phyloP scores from a whole-genome alignment of 2,797 vertebrate genomes.

The Aphelocoma californica region DNA sequence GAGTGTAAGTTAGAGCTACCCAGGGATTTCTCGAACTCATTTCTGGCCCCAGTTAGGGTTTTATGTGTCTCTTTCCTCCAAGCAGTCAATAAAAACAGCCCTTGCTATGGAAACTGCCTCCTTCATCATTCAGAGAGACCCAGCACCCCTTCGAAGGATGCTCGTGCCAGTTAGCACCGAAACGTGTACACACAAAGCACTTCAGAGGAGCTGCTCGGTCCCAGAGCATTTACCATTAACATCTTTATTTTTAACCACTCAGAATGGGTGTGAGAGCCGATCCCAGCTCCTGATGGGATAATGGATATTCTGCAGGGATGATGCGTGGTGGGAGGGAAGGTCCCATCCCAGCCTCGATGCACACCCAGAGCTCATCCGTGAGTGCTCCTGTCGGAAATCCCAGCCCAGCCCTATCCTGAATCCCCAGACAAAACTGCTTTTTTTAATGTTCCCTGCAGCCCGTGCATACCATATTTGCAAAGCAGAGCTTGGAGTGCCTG shows the following conservation, averaged over 20 bases:
- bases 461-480: background rate
- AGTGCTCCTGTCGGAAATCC: background rate
- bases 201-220: background rate
- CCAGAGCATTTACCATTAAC: background rate
- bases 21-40: slow-evolving; percentile 46
- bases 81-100: slow-evolving; percentile 64
- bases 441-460: background rate
- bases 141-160: background rate
- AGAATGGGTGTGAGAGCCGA: rapidly evolving
- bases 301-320: background rate
- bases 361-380: rapidly evolving
- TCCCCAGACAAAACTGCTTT: background rate
- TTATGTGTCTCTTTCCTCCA: slow-evolving; percentile 55
- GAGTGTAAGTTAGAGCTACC: slow-evolving; percentile 39
- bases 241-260: background rate
- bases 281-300: rapidly evolving
- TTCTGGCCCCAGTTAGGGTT: slow-evolving; percentile 48
- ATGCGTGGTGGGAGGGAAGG: background rate
- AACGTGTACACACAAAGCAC: background rate
- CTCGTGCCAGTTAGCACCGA: background rate
- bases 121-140: background rate
- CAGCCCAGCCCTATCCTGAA: background rate
- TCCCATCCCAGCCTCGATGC: background rate
- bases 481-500: background rate
- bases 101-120: slow-evolving; percentile 61